Percentiles rank a stretch among this genome's conserved stretches.
These are phyloP conservation scores for Tetrax tetrax DNA, from an alignment of 2,113 vertebrate genomes.

Conservation along the genomic window DNA sequence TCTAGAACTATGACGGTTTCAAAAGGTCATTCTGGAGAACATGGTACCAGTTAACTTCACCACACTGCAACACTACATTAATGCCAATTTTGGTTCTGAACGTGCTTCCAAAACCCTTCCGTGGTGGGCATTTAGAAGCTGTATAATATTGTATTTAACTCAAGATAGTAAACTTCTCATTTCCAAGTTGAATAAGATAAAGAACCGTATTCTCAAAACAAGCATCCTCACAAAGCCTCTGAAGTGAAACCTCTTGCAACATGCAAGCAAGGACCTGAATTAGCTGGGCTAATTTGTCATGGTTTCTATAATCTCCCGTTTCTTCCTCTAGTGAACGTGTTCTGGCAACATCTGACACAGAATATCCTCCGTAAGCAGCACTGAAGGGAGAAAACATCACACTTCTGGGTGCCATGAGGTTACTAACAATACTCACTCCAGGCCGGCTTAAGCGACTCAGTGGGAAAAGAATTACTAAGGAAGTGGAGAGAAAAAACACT, in stretches of 20 bases:
- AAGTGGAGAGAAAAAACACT: background rate
- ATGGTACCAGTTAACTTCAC: background rate
- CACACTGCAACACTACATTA: background rate
- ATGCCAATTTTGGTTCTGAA: background rate
- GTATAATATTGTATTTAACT: background rate
- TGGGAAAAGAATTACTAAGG: background rate
- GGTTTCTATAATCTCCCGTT: background rate
- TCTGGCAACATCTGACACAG: background rate
- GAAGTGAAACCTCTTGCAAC: background rate
- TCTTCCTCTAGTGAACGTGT: background rate
- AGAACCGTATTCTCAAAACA: background rate
- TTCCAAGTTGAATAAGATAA: background rate
- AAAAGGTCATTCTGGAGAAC: background rate
- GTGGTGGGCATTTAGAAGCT: background rate
- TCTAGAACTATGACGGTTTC: background rate
- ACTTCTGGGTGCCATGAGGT: background rate
- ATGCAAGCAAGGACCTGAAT: background rate
- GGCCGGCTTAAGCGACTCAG: background rate
- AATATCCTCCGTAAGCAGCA: background rate
- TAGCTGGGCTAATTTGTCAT: background rate
- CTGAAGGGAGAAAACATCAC: background rate
- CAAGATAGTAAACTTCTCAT: background rate
- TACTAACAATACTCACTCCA: background rate
- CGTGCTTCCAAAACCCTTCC: background rate
- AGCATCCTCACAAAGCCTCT: background rate